Conservation (phyloP, 2,797 vertebrate species). For the Gobio occitaniae region DNA sequence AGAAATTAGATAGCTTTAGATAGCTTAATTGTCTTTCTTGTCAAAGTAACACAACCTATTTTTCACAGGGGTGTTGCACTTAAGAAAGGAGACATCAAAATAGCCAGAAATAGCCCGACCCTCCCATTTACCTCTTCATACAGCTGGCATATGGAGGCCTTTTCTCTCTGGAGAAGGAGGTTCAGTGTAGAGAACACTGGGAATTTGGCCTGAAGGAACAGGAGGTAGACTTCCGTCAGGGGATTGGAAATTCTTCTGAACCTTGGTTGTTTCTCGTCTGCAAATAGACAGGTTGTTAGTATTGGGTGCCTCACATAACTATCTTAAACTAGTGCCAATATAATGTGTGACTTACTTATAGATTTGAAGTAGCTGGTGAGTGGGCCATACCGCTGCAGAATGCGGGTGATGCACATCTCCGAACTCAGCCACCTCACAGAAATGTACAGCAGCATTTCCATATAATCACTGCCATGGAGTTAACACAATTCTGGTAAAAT, state of each 20-base stretch:
- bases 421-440: conserved; percentile 29
- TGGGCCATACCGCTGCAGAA: conserved; percentile 26
- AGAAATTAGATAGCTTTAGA: conserved; percentile 14
- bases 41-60: conserved; percentile 36
- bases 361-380: conserved; percentile 42
- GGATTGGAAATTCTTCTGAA: conserved; percentile 22
- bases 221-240: conserved; percentile 36
- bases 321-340: conserved; percentile 19
- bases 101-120: neutral
- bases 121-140: conserved; percentile 43
- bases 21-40: conserved; percentile 35
- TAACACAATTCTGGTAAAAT: too few relatives aligned
- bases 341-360: conserved; percentile 17
- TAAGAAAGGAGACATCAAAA: conserved; percentile 26
- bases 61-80: conserved; percentile 35
- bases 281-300: conserved; percentile 17
- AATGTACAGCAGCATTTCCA: conserved; percentile 26
- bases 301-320: conserved; percentile 17
- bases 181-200: neutral
- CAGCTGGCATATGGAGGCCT: conserved; percentile 44
- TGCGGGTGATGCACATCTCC: conserved; percentile 10
- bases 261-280: conserved; percentile 39
- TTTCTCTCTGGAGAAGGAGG: conserved; percentile 48
- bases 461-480: too few relatives aligned
- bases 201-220: conserved; percentile 31